phyloP scores from a whole-genome alignment of 2,888 invertebrate species.

The Phortica magna region DNA sequence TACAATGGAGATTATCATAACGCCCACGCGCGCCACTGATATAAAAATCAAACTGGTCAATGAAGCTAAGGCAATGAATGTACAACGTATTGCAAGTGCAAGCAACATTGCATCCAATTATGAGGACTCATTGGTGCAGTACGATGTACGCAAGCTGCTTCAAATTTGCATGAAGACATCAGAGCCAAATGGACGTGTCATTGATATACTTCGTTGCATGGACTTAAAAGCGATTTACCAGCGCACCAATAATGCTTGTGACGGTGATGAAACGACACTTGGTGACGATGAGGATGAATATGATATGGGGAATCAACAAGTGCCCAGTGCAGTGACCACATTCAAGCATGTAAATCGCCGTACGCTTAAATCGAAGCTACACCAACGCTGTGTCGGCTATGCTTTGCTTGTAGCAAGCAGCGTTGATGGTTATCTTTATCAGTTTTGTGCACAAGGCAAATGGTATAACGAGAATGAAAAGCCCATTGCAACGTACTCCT shows the following conservation, averaged over 20 bases:
- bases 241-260: conserved; percentile 57
- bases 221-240: conserved; percentile 76
- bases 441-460: conserved; percentile 80
- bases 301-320: conserved; percentile 74
- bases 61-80: conserved; percentile 77
- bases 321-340: conserved; percentile 69
- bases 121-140: conserved; percentile 72
- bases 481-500: conserved; percentile 84
- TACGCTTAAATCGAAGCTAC: conserved; percentile 80
- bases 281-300: conserved; percentile 67
- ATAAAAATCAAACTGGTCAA: conserved; percentile 76
- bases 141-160: conserved; percentile 73
- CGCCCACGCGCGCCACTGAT: conserved; percentile 76
- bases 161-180: conserved; percentile 76
- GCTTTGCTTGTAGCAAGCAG: conserved; percentile 75
- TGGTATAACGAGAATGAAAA: conserved; percentile 78
- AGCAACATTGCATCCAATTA: conserved; percentile 51
- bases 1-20: conserved; percentile 83
- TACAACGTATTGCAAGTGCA: conserved; percentile 68
- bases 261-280: conserved; percentile 29
- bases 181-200: conserved; percentile 70
- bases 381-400: conserved; percentile 80
- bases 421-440: conserved; percentile 87
- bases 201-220: conserved; percentile 76
- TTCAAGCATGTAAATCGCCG: conserved; percentile 69